Percentiles rank a stretch among this genome's conserved stretches.
phyloP scores from a whole-genome alignment of 2,888 invertebrate species.

The Macrosoma leucophasiata region DNA sequence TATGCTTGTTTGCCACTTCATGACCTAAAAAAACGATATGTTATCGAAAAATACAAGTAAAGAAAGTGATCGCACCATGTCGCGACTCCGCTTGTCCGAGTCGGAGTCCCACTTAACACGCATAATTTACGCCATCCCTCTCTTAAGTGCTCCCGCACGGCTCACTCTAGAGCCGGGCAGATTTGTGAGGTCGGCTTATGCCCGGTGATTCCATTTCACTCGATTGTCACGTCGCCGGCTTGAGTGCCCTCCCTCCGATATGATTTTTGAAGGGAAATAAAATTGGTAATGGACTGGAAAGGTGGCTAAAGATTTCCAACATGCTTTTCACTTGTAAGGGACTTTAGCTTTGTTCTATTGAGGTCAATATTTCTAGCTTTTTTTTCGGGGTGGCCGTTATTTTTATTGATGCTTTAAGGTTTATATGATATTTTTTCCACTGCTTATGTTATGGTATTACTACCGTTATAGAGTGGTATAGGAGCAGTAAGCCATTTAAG shows the following conservation, averaged over 20 bases:
- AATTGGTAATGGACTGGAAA: slow-evolving; percentile 73
- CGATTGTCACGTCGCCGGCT: slow-evolving; percentile 63
- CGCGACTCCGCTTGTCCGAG: slow-evolving; percentile 15
- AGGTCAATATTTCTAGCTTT: slow-evolving; percentile 26
- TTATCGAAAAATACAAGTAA: too few relatives aligned
- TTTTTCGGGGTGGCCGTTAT: slow-evolving; percentile 15
- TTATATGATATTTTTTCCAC: too few relatives aligned
- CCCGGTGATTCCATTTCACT: slow-evolving; percentile 65
- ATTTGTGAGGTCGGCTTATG: slow-evolving; percentile 69
- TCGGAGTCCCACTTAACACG: slow-evolving; percentile 57
- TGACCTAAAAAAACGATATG: too few relatives aligned
- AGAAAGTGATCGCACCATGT: too few relatives aligned
- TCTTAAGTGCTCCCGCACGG: slow-evolving; percentile 62
- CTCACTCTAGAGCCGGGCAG: slow-evolving; percentile 57
- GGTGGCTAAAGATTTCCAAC: slow-evolving; percentile 41
- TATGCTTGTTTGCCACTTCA: too few relatives aligned
- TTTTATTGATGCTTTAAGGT: slow-evolving; percentile 9
- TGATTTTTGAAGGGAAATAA: slow-evolving; percentile 66
- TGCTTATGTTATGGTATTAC: too few relatives aligned
- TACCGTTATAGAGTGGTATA: too few relatives aligned
- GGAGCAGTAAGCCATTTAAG: too few relatives aligned
- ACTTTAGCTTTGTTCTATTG: slow-evolving; percentile 25
- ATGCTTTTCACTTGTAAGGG: slow-evolving; percentile 39
- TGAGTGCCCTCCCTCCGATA: slow-evolving; percentile 61
- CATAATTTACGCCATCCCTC: slow-evolving; percentile 73